Evolutionary conservation across 1,140 invertebrate species (phyloP).

Genomic region (Heliconius himera): DNA sequence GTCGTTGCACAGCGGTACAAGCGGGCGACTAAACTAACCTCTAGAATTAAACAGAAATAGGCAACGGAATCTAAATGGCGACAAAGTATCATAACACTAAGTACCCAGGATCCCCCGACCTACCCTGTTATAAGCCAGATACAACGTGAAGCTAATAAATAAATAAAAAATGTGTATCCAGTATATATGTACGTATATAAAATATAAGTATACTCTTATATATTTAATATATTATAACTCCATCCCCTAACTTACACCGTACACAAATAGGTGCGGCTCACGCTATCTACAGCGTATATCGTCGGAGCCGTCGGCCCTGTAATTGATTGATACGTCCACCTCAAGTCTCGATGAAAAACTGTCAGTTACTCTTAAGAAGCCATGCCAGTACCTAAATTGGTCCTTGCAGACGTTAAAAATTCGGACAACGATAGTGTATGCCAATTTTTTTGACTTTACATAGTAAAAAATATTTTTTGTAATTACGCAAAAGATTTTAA

Average conservation of each 20-base stretch:
- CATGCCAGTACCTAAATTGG: conserved; percentile 25
- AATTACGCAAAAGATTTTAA: not conserved
- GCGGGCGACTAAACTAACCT: too few relatives aligned
- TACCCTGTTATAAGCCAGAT: too few relatives aligned
- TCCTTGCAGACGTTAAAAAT: not conserved
- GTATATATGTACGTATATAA: too few relatives aligned
- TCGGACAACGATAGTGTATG: not conserved
- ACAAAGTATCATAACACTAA: too few relatives aligned
- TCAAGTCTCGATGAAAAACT: conserved; percentile 38
- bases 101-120: too few relatives aligned
- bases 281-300: conserved; percentile 69
- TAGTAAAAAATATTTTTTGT: not conserved
- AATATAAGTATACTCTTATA: too few relatives aligned
- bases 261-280: conserved; percentile 46
- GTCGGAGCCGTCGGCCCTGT: conserved; percentile 66
- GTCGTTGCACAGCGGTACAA: too few relatives aligned
- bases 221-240: not conserved
- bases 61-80: too few relatives aligned
- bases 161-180: too few relatives aligned
- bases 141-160: too few relatives aligned
- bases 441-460: too few relatives aligned
- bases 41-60: too few relatives aligned
- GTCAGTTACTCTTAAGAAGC: conserved; percentile 22
- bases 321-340: conserved; percentile 75
- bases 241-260: not conserved